These are phyloP conservation scores for Phortica okadai DNA, from an alignment of 2,888 invertebrate genomes.

Conservation along the genomic window DNA sequence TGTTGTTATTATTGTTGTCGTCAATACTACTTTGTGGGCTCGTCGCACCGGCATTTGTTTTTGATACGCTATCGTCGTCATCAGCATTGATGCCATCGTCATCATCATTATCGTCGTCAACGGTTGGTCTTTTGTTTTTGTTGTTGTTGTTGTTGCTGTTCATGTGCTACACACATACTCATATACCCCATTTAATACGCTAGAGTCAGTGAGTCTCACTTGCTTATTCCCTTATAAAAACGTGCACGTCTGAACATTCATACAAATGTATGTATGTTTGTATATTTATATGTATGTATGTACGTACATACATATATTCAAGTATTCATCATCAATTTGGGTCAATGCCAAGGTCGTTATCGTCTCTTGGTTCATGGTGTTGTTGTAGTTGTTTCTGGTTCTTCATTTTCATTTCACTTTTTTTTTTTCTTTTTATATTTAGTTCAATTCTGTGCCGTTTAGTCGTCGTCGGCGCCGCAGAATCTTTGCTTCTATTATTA, in stretches of 20 bases:
- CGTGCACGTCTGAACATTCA: slow-evolving; percentile 42
- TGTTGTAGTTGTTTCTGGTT: slow-evolving; percentile 28
- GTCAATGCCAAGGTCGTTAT: slow-evolving; percentile 58
- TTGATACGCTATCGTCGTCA: neutral
- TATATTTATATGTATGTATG: slow-evolving; percentile 39
- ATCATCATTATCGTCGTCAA: neutral
- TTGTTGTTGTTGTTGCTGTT: neutral
- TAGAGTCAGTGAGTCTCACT: neutral
- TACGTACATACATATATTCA: slow-evolving; percentile 28
- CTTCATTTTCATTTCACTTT: slow-evolving; percentile 33
- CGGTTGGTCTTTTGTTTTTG: neutral
- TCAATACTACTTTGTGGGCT: slow-evolving; percentile 1
- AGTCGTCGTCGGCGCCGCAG: neutral
- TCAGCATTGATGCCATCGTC: neutral
- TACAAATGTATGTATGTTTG: slow-evolving; percentile 52
- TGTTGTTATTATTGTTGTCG: neutral
- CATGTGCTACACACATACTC: slow-evolving; percentile 1
- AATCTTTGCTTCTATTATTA: neutral
- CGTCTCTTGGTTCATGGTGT: slow-evolving; percentile 34
- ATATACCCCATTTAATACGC: neutral
- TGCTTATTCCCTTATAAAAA: slow-evolving; percentile 53
- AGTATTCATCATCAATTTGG: slow-evolving; percentile 46
- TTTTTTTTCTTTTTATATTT: slow-evolving; percentile 25
- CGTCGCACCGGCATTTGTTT: slow-evolving; percentile 8
- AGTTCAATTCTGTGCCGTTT: slow-evolving; percentile 6